Evolutionary conservation across 2,888 invertebrate genomes (phyloP).

Genomic region (Plagiodera versicolora): DNA sequence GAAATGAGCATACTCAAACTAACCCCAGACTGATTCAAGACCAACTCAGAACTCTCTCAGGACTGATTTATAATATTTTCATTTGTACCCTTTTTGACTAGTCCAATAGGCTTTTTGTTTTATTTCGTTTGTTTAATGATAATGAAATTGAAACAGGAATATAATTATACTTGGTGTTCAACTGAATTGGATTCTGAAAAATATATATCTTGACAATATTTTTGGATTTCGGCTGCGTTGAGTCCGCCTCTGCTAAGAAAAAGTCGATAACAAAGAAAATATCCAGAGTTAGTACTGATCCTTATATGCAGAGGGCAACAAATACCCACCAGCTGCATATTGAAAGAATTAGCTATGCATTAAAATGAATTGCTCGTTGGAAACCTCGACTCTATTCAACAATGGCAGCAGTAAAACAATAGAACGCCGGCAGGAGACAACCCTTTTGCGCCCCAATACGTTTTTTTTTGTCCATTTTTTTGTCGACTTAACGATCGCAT

Average conservation of each 20-base stretch:
- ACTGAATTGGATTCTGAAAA: no score
- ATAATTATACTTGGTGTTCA: no score
- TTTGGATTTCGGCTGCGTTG: no score
- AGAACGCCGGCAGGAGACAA: constrained; percentile 31
- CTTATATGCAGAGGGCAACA: constrained; percentile 16
- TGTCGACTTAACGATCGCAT: constrained; percentile 31
- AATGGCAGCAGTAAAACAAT: constrained; percentile 40
- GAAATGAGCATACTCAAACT: no score
- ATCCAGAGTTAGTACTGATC: constrained; percentile 10
- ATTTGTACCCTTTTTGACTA: no score
- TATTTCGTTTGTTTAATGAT: no score
- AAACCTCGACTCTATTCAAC: constrained; percentile 32
- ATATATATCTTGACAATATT: no score
- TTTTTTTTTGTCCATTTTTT: constrained; percentile 36
- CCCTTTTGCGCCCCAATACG: constrained; percentile 30
- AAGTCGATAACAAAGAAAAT: constrained; percentile 11
- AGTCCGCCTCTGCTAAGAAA: constrained; percentile 2
- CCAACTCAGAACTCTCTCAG: no score
- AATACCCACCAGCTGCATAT: constrained; percentile 19
- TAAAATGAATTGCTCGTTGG: constrained; percentile 37
- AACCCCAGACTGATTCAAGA: no score
- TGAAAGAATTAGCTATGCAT: constrained; percentile 41
- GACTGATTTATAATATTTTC: no score
- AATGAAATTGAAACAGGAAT: no score
- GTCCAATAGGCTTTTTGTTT: no score